Conservation (phyloP, 2,797 vertebrate genomes). For the Phalanger gymnotis region DNA sequence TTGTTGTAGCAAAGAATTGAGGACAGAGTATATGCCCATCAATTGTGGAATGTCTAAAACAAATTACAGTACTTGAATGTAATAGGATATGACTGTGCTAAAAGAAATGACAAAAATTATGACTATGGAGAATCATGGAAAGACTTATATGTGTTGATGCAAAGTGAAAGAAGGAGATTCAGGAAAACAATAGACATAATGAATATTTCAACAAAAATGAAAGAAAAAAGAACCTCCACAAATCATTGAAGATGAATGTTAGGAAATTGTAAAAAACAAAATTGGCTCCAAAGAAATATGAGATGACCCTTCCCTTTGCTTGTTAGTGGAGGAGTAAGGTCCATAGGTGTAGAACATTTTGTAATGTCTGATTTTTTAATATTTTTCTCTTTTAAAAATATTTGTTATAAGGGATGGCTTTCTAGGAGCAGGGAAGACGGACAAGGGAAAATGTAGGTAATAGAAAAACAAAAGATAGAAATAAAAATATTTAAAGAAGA, state of each 20-base stretch:
- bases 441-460: background rate
- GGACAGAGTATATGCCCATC: background rate
- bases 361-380: background rate
- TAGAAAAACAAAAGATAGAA: background rate
- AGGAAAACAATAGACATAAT: background rate
- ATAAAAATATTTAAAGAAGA: background rate
- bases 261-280: background rate
- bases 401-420: background rate
- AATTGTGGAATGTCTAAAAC: background rate
- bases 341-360: background rate
- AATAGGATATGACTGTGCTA: background rate
- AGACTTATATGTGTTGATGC: background rate
- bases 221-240: background rate
- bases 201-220: background rate
- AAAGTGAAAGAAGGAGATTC: background rate
- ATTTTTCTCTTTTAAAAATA: background rate
- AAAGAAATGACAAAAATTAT: background rate
- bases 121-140: background rate
- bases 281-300: background rate
- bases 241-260: background rate
- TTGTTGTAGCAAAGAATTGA: background rate
- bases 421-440: background rate
- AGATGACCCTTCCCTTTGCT: background rate
- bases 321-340: background rate
- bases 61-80: background rate